Percentiles rank a stretch among this genome's conserved stretches.
Evolutionary conservation across 2,113 vertebrate species (phyloP).

Genomic region (Corvus cornix): DNA sequence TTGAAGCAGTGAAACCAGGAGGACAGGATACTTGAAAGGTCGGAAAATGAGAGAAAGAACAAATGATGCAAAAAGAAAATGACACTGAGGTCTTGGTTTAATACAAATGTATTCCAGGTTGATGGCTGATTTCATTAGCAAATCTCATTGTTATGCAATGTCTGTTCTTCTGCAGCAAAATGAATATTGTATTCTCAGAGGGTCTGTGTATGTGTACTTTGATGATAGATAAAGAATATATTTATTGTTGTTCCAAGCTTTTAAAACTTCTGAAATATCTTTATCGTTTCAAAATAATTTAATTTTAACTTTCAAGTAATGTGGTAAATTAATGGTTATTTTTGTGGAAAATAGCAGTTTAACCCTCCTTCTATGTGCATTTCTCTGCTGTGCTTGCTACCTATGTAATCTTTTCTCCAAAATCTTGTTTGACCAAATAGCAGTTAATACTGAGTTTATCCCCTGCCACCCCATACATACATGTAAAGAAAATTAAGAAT

Average conservation of each 20-base stretch:
- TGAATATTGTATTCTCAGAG: slow-evolving; percentile 94
- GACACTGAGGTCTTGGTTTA: slow-evolving; percentile 93
- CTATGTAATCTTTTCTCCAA: not conserved
- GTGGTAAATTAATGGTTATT: not conserved
- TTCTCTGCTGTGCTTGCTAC: not conserved
- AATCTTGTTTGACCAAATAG: not conserved
- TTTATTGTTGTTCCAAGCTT: slow-evolving; percentile 41
- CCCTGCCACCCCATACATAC: too few species aligned
- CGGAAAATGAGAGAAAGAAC: slow-evolving; percentile 80
- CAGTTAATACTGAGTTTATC: not conserved
- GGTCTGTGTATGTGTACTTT: slow-evolving; percentile 66
- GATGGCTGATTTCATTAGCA: slow-evolving; percentile 99
- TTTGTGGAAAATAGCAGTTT: not conserved
- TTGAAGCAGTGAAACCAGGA: slow-evolving; percentile 66
- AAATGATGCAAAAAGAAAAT: slow-evolving; percentile 95
- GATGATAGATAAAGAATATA: slow-evolving; percentile 52
- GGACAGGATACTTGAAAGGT: slow-evolving; percentile 73
- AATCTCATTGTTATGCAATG: slow-evolving; percentile 99
- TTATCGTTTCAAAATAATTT: not conserved
- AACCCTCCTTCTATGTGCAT: not conserved
- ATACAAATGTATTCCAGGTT: slow-evolving; percentile 99
- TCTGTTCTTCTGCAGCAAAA: slow-evolving; percentile 99
- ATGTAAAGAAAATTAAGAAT: not conserved
- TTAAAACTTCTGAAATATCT: slow-evolving; percentile 1
- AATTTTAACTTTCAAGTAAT: not conserved